phyloP scores from a whole-genome alignment of 2,797 vertebrate genomes.

The Remorina albescens region DNA sequence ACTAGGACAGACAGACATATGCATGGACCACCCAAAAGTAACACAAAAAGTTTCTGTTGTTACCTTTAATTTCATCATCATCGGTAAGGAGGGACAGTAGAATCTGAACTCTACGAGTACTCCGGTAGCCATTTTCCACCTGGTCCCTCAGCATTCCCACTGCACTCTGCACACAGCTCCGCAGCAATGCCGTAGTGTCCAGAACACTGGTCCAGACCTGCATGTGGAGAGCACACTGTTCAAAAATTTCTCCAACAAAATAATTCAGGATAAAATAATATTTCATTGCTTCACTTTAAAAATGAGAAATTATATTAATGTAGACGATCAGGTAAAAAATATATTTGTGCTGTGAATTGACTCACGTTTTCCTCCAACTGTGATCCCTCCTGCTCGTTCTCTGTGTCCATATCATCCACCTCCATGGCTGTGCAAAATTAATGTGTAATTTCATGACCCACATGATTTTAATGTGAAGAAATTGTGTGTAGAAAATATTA shows the following conservation, averaged over 20 bases:
- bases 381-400: constrained; percentile 47
- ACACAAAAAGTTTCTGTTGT: neutral
- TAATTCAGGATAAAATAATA: neutral
- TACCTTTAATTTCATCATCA: constrained; percentile 80
- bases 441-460: neutral
- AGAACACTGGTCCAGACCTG: constrained; percentile 75
- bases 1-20: too few relatives aligned
- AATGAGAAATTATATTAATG: neutral
- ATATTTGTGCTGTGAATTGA: neutral
- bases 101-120: constrained; percentile 87
- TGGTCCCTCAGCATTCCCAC: constrained; percentile 91
- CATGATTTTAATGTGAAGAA: neutral
- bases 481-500: neutral
- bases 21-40: too few relatives aligned
- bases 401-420: constrained; percentile 73
- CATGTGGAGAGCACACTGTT: constrained; percentile 20
- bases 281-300: neutral
- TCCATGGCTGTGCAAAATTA: constrained; percentile 78
- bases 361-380: constrained; percentile 71
- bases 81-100: constrained; percentile 88
- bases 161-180: constrained; percentile 93
- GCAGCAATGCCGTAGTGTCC: constrained; percentile 90
- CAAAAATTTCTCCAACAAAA: constrained; percentile 9
- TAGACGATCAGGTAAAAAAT: neutral
- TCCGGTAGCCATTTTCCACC: constrained; percentile 78